A percentile compares a stretch with the other conserved stretches of the same genome.
phyloP scores from a whole-genome alignment of 2,888 invertebrate genomes.

The Odontomyia ornata region DNA sequence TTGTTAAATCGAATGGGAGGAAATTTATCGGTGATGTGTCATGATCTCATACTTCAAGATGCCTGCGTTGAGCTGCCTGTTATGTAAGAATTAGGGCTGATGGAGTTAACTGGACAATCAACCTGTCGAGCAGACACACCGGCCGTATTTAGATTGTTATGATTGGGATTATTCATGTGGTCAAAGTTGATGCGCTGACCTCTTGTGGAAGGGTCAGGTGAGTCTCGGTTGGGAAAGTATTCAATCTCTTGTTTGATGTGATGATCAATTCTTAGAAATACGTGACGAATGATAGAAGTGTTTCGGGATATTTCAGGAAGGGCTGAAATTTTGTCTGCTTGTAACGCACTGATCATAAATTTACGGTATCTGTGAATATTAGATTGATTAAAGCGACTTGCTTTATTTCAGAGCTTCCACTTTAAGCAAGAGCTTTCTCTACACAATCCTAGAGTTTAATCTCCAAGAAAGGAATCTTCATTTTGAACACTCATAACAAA shows the following conservation, averaged over 20 bases:
- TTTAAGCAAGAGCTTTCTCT: too few species aligned
- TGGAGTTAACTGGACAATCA: neutral
- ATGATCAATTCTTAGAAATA: too few species aligned
- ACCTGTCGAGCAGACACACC: neutral
- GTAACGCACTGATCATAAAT: too few species aligned
- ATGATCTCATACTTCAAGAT: conserved; percentile 24
- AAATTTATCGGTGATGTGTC: conserved; percentile 24
- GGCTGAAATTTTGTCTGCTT: too few species aligned
- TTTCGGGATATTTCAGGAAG: too few species aligned
- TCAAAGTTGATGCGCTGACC: conserved; percentile 26
- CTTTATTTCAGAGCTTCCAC: too few species aligned
- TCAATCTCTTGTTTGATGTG: neutral
- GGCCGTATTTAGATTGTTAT: neutral
- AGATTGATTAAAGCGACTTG: too few species aligned
- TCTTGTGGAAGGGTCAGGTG: neutral
- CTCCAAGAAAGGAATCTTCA: neutral
- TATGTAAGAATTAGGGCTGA: neutral
- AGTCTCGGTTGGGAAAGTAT: neutral
- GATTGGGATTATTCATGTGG: neutral
- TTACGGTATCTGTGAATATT: too few species aligned
- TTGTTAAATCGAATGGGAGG: neutral
- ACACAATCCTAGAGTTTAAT: too few species aligned
- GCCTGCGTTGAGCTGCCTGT: neutral
- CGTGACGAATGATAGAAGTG: too few species aligned
- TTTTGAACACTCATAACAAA: neutral